A percentile compares a stretch with the other conserved stretches of the same genome.
These are phyloP conservation scores for Phrixothrix hirtus DNA, from an alignment of 2,888 invertebrate species.

Conservation along the genomic window DNA sequence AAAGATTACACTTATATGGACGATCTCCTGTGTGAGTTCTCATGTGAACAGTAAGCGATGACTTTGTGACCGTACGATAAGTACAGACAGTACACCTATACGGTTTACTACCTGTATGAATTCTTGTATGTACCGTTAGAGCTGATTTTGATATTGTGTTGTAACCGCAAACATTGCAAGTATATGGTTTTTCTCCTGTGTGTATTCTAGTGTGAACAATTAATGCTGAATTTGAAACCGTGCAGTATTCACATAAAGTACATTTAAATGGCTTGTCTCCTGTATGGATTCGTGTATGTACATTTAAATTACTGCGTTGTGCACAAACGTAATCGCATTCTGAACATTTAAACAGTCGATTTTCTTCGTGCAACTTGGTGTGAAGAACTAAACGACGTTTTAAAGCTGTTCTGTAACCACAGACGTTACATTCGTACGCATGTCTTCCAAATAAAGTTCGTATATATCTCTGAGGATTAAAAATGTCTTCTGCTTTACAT, in stretches of 20 bases:
- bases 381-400: conserved; percentile 18
- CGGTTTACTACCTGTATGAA: conserved; percentile 27
- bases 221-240: conserved; percentile 17
- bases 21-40: conserved; percentile 24
- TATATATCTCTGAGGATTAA: conserved; percentile 4
- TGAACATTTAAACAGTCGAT: conserved; percentile 17
- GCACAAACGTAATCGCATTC: conserved; percentile 23
- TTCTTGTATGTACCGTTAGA: conserved; percentile 21
- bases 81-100: conserved; percentile 20
- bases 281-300: conserved; percentile 20
- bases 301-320: conserved; percentile 18
- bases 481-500: not conserved
- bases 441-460: conserved; percentile 13
- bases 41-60: conserved; percentile 22
- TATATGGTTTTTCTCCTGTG: conserved; percentile 22
- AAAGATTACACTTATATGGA: conserved; percentile 23
- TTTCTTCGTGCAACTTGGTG: conserved; percentile 19
- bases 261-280: conserved; percentile 23
- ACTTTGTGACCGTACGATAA: conserved; percentile 15
- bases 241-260: conserved; percentile 16
- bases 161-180: conserved; percentile 19
- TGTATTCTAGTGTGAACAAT: conserved; percentile 19
- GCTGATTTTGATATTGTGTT: conserved; percentile 23
- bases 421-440: conserved; percentile 13
- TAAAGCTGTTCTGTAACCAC: conserved; percentile 17